These are phyloP conservation scores for Maniola hyperantus DNA, from an alignment of 2,888 invertebrate species.

Conservation along the genomic window DNA sequence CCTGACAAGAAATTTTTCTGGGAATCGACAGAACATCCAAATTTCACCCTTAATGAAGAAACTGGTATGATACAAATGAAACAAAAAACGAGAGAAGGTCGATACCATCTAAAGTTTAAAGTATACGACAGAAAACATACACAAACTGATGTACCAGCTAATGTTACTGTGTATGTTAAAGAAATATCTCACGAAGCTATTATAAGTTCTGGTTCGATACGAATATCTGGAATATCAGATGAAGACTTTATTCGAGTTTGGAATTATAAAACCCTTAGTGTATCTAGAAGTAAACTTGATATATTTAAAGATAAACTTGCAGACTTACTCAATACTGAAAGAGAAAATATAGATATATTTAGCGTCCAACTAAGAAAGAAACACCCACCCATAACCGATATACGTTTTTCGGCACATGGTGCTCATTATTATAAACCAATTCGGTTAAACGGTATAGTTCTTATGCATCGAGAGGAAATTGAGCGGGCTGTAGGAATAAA, in stretches of 20 bases:
- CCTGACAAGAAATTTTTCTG: slow-evolving; percentile 98
- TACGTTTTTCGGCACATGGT: slow-evolving; percentile 97
- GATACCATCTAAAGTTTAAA: slow-evolving; percentile 90
- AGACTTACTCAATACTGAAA: slow-evolving; percentile 91
- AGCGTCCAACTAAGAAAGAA: slow-evolving; percentile 95
- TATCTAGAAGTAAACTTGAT: slow-evolving; percentile 94
- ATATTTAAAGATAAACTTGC: slow-evolving; percentile 94
- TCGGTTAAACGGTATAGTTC: slow-evolving; percentile 95
- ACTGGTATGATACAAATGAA: slow-evolving; percentile 98
- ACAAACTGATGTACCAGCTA: slow-evolving; percentile 97
- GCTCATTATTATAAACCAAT: slow-evolving; percentile 98
- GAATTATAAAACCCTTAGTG: slow-evolving; percentile 94
- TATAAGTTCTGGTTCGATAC: slow-evolving; percentile 96
- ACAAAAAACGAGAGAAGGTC: slow-evolving; percentile 94
- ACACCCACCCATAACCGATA: slow-evolving; percentile 94
- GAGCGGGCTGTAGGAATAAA: slow-evolving; percentile 97
- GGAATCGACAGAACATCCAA: slow-evolving; percentile 93
- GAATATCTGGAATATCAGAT: slow-evolving; percentile 96
- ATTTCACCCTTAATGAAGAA: slow-evolving; percentile 94
- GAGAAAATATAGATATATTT: slow-evolving; percentile 97
- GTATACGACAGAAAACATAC: slow-evolving; percentile 97
- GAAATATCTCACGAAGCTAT: slow-evolving; percentile 98
- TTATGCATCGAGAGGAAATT: slow-evolving; percentile 96
- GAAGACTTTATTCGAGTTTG: slow-evolving; percentile 98
- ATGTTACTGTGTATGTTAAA: slow-evolving; percentile 96